Conservation (phyloP, 37 sponge, comb jelly and placozoan genomes). For the Chondrosia reniformis region DNA sequence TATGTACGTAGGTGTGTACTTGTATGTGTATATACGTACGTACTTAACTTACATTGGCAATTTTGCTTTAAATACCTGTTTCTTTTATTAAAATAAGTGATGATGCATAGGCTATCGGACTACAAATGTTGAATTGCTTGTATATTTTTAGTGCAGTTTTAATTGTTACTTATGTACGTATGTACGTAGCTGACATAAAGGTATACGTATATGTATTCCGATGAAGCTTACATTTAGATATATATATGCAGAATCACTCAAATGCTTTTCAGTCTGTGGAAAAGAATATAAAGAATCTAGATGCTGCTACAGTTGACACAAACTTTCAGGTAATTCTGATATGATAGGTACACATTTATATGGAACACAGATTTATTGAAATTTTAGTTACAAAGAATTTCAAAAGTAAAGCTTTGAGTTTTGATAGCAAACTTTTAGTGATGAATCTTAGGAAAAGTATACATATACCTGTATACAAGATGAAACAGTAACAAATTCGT, state of each 20-base stretch:
- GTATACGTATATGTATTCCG: neutral
- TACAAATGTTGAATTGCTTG: neutral
- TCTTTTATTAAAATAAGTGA: too few species aligned
- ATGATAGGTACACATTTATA: too few species aligned
- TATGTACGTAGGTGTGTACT: neutral
- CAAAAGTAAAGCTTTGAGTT: too few species aligned
- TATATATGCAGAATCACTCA: neutral
- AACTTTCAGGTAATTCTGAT: constrained; percentile 72
- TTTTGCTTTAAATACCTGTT: too few species aligned
- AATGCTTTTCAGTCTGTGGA: constrained; percentile 38
- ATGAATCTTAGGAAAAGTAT: too few species aligned
- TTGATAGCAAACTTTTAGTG: too few species aligned
- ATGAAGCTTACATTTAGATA: neutral
- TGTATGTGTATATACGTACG: neutral
- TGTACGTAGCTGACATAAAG: neutral
- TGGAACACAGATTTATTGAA: too few species aligned
- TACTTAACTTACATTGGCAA: too few species aligned
- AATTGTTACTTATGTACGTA: neutral
- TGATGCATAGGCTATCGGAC: too few species aligned
- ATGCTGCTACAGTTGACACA: constrained; percentile 55
- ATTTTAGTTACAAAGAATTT: too few species aligned
- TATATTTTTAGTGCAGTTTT: neutral
- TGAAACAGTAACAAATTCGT: too few species aligned
- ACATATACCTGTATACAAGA: too few species aligned
- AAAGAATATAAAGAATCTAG: constrained; percentile 37